These are phyloP conservation scores for Carpatolechia fugitivella DNA, from an alignment of 2,888 invertebrate species.

Conservation along the genomic window DNA sequence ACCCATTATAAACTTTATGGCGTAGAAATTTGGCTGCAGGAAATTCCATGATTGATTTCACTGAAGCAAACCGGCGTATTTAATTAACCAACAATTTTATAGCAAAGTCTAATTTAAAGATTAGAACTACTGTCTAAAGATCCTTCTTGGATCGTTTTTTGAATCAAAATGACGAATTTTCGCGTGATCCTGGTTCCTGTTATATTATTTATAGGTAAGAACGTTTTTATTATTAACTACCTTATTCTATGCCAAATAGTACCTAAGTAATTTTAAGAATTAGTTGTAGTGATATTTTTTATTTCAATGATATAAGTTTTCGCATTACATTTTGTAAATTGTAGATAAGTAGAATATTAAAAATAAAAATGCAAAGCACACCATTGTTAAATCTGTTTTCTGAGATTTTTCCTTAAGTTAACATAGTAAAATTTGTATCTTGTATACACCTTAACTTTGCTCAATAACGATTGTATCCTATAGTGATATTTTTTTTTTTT, in stretches of 20 bases:
- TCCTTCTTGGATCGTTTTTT: slow-evolving; percentile 41
- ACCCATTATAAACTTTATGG: neutral
- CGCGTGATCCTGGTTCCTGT: slow-evolving; percentile 29
- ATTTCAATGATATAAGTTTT: too few relatives aligned
- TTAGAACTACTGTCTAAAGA: slow-evolving; percentile 27
- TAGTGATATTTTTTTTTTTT: too few relatives aligned
- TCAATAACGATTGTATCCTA: too few relatives aligned
- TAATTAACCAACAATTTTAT: slow-evolving; percentile 45
- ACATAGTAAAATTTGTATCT: too few relatives aligned
- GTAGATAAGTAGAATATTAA: too few relatives aligned
- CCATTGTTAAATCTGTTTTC: too few relatives aligned
- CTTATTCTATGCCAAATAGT: neutral
- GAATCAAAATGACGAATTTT: slow-evolving; percentile 39
- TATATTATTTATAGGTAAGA: slow-evolving; percentile 43
- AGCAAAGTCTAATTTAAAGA: slow-evolving; percentile 18
- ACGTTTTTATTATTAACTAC: neutral
- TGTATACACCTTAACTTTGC: too few relatives aligned
- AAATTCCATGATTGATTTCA: slow-evolving; percentile 34
- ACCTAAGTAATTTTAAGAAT: too few relatives aligned
- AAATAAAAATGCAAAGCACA: too few relatives aligned
- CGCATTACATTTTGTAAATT: too few relatives aligned
- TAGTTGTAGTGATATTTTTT: too few relatives aligned
- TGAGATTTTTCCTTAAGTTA: too few relatives aligned
- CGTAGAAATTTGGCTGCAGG: slow-evolving; percentile 17
- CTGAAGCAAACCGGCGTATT: slow-evolving; percentile 31